Evolutionary conservation across 2,888 invertebrate species (phyloP), one percentile per base, ranked within the genome.

Genomic region (Sialis lutaria): DNA sequence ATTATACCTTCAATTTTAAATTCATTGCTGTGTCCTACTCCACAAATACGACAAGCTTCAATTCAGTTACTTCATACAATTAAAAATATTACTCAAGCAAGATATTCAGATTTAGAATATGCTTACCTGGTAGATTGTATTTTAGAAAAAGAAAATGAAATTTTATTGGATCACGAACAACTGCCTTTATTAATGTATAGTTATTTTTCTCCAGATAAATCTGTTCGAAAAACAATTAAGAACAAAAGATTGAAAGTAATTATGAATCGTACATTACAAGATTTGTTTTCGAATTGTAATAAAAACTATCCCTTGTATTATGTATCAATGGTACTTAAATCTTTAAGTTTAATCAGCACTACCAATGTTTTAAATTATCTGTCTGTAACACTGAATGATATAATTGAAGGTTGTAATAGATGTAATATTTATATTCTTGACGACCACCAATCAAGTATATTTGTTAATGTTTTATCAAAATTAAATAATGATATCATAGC

Each of bases 161-260:
- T 86, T 39, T 52, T 71, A 32, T 60, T 81, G 50, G 85, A 86
- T 55, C 63, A 72, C 35, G 75, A 81, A 51, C 84, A 85, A 57
- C 61, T 82, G 12, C 67, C 74, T 0, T 63, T 81, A 37, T 65
- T 77, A 13, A 57, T 85, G 2, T 78, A 74, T 52, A 76, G 75
- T 8, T 63, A 80, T 47, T 53, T 83, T 1, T 73, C 72, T 0
- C 68, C 72, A 5, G 70, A 73, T 53, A 67, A 69, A 5, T 60
- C 69, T 30, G 70, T 68, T 1, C 64, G 53, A 39, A 69, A 63
- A 54, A 52, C 42, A 9, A 43, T 41, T 10, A 55, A 51, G 45
- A 50, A 52, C 7, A 53, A 52, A 7, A 53, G 52, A 40, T 46
- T 43, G 32, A 40, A 39, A 9, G 42, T 34, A 40, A 52, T 53